Evolutionary conservation across 2,888 invertebrate genomes (phyloP), one percentile per base, ranked within the genome.

Genomic region (Lithophane ornitopus): DNA sequence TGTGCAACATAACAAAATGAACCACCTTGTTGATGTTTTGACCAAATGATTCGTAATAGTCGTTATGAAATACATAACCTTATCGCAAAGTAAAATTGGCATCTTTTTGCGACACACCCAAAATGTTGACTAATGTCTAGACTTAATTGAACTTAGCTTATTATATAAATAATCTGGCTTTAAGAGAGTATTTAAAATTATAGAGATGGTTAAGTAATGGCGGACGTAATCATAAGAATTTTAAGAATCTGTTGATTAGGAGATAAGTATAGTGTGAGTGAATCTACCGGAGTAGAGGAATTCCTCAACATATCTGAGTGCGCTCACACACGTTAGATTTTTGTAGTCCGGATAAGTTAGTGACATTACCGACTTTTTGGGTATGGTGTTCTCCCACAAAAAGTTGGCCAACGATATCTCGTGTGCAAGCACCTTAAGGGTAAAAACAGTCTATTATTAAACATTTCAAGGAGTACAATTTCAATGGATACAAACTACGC

Each of bases 31-130:
- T 66, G 56, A 59, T 59, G 34, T 77, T 78, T 82, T 74, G 54
- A 70, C 58, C 63, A 77, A 69, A 72, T n/a, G 19, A 61, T 69
- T 65, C n/a, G 81, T 69, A 77, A 77, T 66, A 72, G 26, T 39
- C 9, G 52, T 81, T 72, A 34, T 11, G 49, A 82, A 78, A 81
- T 82, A 41, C 3, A 66, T 77, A 66, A 82, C 72, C 65, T 44
- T 56, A 72, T 68, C 12, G 14, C 34, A 26, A 9, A 52, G 41
- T 68, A 1, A 81, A 44, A 71, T 44, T 44, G 26, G 49, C 39
- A 61, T 54, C 9, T 52, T 63, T 58, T 69, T 77, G 59, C 54
- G 72, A 46, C 82, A 61, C 65, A 52, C 54, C 39, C 39, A 81
- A 69, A 34, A 59, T 22, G 34, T 71, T 81, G 19, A 49, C 34